Evolutionary conservation across 2,797 vertebrate species (phyloP), one percentile per base, ranked within the genome.

Genomic region (Acomys russatus): DNA sequence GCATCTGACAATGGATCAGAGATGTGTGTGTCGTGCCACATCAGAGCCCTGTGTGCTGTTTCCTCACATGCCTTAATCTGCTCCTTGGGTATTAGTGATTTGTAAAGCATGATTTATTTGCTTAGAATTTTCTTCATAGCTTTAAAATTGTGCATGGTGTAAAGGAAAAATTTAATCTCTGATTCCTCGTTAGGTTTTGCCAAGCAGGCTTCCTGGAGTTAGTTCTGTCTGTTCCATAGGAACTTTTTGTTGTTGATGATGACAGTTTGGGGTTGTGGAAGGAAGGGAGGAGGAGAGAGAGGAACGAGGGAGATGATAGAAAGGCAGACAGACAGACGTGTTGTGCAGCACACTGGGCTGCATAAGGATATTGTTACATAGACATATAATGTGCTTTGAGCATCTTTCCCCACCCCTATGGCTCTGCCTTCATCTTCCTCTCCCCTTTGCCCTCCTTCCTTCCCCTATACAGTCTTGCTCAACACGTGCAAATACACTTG

Each of bases 21-120:
- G 92, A n/a, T 20, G 80, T 0, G 23, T 30, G 73, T 14, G 51
- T 1, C 0, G 33, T 84, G 3, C 4, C 7, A 70, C 90, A 3
- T 93, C 94, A 63, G 96, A 93, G 94, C n/a, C 70, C 33, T 1
- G 12, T 5, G 1, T 20, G 0, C 1, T 4, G n/a, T 64, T 64
- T 68, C 90, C 0, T 18, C 6, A 1, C 63, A 1, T 1, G n/a
- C 80, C 93, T 92, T 89, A 71, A 92, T 96, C 96, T 93, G 85
- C 8, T 95, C 95, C 92, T 78, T 66, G 94, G 90, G 97, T 76
- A 54, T 93, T 66, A 90, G 95, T n/a, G 1, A 90, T 97, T 93
- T 95, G 95, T 96, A 77, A 93, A 97, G 88, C 92, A 66, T 71
- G 80, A 91, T 83, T 93, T 93, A 73, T 90, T 92, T 95, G 82